Conservation (phyloP, 2,797 vertebrate genomes). For the Epinephelus awoara region DNA sequence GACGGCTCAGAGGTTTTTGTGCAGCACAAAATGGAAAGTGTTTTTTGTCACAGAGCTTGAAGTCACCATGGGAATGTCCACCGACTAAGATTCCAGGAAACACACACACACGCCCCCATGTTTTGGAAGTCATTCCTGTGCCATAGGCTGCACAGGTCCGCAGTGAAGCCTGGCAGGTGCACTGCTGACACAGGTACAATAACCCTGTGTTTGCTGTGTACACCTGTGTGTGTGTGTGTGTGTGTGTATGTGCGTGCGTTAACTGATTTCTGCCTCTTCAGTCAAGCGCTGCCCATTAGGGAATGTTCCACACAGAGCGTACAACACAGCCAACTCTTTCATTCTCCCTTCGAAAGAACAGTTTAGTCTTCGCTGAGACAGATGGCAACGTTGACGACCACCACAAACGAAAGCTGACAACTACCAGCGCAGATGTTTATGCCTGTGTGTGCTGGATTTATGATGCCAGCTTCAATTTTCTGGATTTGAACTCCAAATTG, state of each 20-base stretch:
- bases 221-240: conserved; percentile 38
- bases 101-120: not conserved
- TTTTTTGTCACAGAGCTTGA: conserved; percentile 25
- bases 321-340: conserved; percentile 37
- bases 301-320: conserved; percentile 27
- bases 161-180: conserved; percentile 67
- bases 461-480: conserved; percentile 34
- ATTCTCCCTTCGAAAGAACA: conserved; percentile 31
- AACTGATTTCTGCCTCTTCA: conserved; percentile 52
- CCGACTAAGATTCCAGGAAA: not conserved
- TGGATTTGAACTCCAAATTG: conserved; percentile 49
- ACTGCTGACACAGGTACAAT: conserved; percentile 71
- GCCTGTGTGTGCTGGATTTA: conserved; percentile 33
- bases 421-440: conserved; percentile 45
- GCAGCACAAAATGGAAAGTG: conserved; percentile 26
- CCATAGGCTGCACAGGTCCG: conserved; percentile 19
- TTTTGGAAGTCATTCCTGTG: conserved; percentile 53
- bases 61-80: conserved; percentile 10
- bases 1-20: not conserved
- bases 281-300: conserved; percentile 45
- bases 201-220: conserved; percentile 62
- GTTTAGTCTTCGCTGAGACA: conserved; percentile 55
- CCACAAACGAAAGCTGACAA: conserved; percentile 51
- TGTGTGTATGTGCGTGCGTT: conserved; percentile 7
- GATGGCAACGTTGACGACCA: conserved; percentile 55